These are phyloP conservation scores for Phalacrocorax brasilianus DNA, from an alignment of 2,113 vertebrate genomes.

Conservation along the genomic window DNA sequence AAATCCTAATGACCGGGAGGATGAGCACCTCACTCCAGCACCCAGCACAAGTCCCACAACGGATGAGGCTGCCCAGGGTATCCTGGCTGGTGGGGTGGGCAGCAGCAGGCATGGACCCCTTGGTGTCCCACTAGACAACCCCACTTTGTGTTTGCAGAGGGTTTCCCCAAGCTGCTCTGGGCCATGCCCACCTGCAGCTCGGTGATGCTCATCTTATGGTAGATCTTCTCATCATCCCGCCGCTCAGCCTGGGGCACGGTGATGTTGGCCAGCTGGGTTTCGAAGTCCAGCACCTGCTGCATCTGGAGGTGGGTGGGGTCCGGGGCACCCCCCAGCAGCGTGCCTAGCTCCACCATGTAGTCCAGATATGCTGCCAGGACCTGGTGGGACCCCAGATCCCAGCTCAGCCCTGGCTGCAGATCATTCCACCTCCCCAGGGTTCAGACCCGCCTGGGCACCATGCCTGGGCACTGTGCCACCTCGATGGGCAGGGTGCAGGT, in stretches of 20 bases:
- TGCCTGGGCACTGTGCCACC: neutral
- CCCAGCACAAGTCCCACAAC: accelerated
- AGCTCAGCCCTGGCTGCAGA: neutral
- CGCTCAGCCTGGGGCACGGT: slow-evolving; percentile 94
- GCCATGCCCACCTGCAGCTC: slow-evolving; percentile 85
- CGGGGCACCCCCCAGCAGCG: slow-evolving; percentile 82
- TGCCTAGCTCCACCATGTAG: slow-evolving; percentile 95
- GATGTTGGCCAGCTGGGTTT: slow-evolving; percentile 89
- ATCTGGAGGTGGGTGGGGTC: slow-evolving; percentile 83
- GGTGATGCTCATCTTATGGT: slow-evolving; percentile 89
- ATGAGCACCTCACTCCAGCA: neutral
- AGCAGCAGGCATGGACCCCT: neutral
- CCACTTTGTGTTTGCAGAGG: accelerated
- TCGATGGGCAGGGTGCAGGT: neutral
- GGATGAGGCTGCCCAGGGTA: neutral
- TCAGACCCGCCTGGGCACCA: neutral
- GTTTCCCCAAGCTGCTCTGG: neutral
- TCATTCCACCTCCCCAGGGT: neutral
- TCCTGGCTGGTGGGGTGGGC: neutral
- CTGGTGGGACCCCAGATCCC: slow-evolving; percentile 40
- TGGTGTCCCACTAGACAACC: neutral
- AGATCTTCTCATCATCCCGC: slow-evolving; percentile 95
- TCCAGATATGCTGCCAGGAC: slow-evolving; percentile 91
- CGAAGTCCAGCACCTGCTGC: slow-evolving; percentile 91
- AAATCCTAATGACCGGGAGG: neutral